phyloP scores from a whole-genome alignment of 2,797 vertebrate species.

The Gallinago nigripennis region DNA sequence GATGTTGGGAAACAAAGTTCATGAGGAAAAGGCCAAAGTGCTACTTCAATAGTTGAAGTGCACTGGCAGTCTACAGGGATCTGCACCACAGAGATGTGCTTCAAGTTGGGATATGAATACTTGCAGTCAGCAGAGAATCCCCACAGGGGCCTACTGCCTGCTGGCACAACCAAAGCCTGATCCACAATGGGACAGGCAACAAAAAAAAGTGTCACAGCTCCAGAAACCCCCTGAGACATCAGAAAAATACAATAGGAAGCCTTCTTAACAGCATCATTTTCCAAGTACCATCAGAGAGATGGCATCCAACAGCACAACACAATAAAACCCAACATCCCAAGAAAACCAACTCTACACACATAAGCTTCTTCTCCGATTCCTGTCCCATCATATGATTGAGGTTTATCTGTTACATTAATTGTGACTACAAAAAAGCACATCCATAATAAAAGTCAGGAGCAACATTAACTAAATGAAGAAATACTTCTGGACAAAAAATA shows the following conservation, averaged over 20 bases:
- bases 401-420: neutral
- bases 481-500: neutral
- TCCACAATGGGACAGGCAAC: neutral
- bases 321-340: neutral
- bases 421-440: neutral
- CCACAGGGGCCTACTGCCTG: neutral
- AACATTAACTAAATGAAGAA: neutral
- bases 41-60: neutral
- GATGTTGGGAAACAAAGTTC: neutral
- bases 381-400: neutral
- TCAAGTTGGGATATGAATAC: neutral
- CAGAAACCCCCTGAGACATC: neutral
- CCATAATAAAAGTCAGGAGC: neutral
- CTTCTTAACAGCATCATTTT: neutral
- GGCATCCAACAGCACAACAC: neutral
- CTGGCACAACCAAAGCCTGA: neutral
- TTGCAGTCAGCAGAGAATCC: neutral
- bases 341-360: neutral
- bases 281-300: neutral
- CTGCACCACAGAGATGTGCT: neutral
- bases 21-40: rapidly evolving
- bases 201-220: neutral
- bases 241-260: neutral
- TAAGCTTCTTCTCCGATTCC: neutral
- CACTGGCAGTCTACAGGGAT: neutral